Evolutionary conservation across 2,797 vertebrate genomes (phyloP).

Genomic region (Mycteria americana): DNA sequence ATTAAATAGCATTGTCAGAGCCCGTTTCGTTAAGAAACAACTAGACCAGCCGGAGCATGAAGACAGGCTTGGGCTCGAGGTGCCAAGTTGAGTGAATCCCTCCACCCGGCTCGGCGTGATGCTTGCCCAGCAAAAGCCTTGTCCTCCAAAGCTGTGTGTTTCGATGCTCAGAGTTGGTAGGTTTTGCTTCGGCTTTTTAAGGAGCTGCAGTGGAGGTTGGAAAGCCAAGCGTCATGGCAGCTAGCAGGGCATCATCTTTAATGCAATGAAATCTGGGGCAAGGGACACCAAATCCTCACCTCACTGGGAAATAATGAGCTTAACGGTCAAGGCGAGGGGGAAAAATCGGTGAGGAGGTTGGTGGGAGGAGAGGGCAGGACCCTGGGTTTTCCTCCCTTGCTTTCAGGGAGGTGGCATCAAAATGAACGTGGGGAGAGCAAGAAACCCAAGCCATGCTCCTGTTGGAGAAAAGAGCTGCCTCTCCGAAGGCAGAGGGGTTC

Average conservation of each 20-base stretch:
- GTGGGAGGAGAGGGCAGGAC: background rate
- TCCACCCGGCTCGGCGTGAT: accelerated
- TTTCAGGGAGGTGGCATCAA: background rate
- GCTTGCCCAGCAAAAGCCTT: background rate
- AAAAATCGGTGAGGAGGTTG: background rate
- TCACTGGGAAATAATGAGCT: background rate
- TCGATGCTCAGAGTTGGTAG: background rate
- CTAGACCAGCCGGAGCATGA: background rate
- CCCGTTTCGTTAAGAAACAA: background rate
- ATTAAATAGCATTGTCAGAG: background rate
- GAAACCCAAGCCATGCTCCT: background rate
- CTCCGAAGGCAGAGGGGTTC: background rate
- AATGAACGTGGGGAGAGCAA: background rate
- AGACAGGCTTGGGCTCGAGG: background rate
- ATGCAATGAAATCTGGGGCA: background rate
- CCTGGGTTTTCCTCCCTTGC: background rate
- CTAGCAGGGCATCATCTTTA: background rate
- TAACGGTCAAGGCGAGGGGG: accelerated
- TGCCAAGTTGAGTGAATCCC: background rate
- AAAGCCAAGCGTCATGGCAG: background rate
- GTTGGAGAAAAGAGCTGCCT: background rate
- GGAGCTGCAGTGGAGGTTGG: background rate
- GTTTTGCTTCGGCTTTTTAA: background rate
- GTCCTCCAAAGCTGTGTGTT: background rate
- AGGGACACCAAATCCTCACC: background rate